Percentiles rank a stretch among this genome's conserved stretches.
Evolutionary conservation across 2,113 vertebrate species (phyloP).

Genomic region (Callaeas wilsoni): DNA sequence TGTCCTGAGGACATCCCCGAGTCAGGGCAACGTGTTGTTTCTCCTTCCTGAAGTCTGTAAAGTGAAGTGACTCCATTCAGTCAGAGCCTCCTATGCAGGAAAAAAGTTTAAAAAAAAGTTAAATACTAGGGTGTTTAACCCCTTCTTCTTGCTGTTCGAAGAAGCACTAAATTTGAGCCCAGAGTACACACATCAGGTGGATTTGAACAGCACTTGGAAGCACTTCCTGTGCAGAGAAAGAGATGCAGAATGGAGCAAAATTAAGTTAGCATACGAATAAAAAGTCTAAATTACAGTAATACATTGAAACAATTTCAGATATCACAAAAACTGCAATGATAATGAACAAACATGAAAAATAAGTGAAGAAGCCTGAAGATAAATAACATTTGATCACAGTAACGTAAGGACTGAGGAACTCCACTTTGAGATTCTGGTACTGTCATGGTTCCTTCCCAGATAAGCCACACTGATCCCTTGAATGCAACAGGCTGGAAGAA

Average conservation of each 20-base stretch:
- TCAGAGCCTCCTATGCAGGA: neutral
- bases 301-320: neutral
- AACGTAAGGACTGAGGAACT: neutral
- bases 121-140: neutral
- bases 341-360: neutral
- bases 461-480: neutral
- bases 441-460: neutral
- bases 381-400: neutral
- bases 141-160: rapidly evolving
- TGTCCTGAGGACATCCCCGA: neutral
- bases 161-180: neutral
- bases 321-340: neutral
- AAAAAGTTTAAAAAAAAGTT: neutral
- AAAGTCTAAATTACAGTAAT: neutral
- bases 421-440: neutral
- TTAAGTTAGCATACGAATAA: neutral
- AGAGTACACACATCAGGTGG: neutral
- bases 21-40: neutral
- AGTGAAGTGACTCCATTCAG: neutral
- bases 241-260: neutral
- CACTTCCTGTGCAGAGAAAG: neutral
- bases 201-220: neutral
- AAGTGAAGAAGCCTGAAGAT: neutral
- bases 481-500: neutral
- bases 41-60: neutral